These are phyloP conservation scores for Lycia hirtaria DNA, from an alignment of 2,888 invertebrate species.

Conservation along the genomic window DNA sequence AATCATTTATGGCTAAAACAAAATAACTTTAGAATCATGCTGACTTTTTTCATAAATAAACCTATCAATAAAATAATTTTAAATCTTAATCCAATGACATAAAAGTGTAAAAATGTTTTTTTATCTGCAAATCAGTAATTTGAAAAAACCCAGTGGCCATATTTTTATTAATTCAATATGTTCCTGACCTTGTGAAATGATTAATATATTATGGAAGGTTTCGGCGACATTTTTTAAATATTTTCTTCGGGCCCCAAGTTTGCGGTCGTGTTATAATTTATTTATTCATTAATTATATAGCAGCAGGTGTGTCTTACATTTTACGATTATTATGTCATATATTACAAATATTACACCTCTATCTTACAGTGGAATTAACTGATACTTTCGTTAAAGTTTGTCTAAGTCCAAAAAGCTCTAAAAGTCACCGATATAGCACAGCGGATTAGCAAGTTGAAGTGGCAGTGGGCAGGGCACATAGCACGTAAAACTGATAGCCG, in stretches of 20 bases:
- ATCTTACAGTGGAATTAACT: too few relatives aligned
- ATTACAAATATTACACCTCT: conserved; percentile 13
- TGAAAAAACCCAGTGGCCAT: conserved; percentile 25
- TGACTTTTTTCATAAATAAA: conserved; percentile 42
- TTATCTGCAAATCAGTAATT: conserved; percentile 17
- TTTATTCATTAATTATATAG: conserved; percentile 28
- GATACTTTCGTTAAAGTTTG: too few relatives aligned
- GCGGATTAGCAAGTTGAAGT: too few relatives aligned
- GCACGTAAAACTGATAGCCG: too few relatives aligned
- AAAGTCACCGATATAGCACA: too few relatives aligned
- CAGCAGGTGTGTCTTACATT: conserved; percentile 25
- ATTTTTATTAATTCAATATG: conserved; percentile 67
- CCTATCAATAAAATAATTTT: conserved; percentile 8
- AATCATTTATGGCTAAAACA: conserved; percentile 61
- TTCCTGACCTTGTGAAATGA: conserved; percentile 61
- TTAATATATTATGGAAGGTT: conserved; percentile 44
- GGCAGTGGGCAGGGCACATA: too few relatives aligned
- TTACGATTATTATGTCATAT: conserved; percentile 17
- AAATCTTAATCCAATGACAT: conserved; percentile 9
- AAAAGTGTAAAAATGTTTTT: conserved; percentile 5
- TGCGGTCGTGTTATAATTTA: conserved; percentile 28
- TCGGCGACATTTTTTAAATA: conserved; percentile 61
- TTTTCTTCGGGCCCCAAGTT: conserved; percentile 28
- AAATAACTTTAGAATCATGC: conserved; percentile 54
- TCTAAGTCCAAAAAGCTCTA: too few relatives aligned